Conservation (phyloP, 2,888 invertebrate species). For the Nineta flava region DNA sequence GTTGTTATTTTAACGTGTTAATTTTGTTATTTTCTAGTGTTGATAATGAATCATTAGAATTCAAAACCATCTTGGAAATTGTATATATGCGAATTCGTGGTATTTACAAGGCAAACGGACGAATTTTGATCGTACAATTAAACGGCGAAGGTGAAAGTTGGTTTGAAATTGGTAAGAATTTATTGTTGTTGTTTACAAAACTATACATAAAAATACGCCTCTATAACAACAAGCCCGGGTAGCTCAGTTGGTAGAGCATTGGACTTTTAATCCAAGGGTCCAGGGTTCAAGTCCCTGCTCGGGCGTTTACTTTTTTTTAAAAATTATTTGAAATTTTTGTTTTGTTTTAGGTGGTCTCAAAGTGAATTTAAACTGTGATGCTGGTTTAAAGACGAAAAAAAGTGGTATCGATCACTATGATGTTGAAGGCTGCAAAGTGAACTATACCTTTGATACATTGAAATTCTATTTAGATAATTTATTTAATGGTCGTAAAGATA, state of each 20-base stretch:
- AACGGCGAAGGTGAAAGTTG: constrained; percentile 50
- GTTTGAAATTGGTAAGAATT: constrained; percentile 46
- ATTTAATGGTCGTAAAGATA: constrained; percentile 51
- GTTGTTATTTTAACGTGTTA: no score
- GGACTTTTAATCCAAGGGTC: no score
- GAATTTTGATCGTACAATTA: constrained; percentile 51
- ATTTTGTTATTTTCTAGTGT: no score
- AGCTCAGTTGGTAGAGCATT: no score
- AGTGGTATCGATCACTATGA: constrained; percentile 52
- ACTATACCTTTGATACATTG: constrained; percentile 44
- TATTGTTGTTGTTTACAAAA: neutral
- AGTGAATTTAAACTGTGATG: neutral
- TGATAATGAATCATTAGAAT: no score
- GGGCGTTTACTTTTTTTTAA: no score
- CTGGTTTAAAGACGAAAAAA: constrained; percentile 36
- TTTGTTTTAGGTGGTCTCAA: constrained; percentile 7
- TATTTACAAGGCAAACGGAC: constrained; percentile 46
- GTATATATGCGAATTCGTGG: constrained; percentile 48
- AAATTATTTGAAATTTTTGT: constrained; percentile 8
- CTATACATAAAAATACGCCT: no score
- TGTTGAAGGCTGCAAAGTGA: constrained; percentile 45
- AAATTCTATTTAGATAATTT: constrained; percentile 46
- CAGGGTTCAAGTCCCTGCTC: no score
- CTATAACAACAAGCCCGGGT: no score
- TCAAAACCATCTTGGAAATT: no score